phyloP scores from a whole-genome alignment of 2,797 vertebrate genomes.

The Semotilus atromaculatus region DNA sequence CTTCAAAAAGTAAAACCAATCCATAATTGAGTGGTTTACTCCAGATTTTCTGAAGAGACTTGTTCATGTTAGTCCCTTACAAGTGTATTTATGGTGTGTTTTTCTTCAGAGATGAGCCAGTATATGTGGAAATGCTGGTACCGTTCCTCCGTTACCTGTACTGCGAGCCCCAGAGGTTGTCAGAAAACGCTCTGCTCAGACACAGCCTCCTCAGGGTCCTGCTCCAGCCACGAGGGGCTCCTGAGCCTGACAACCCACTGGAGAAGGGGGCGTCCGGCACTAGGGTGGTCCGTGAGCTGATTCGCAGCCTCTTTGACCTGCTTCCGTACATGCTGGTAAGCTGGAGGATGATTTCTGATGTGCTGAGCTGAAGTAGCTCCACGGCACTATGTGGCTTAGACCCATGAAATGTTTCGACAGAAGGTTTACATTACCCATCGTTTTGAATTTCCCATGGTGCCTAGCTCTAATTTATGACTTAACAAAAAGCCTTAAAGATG shows the following conservation, averaged over 20 bases:
- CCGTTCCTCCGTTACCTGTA: slow-evolving; percentile 92
- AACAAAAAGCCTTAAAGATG: background rate
- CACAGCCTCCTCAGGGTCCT: slow-evolving; percentile 84
- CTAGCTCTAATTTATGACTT: background rate
- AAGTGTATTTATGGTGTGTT: background rate
- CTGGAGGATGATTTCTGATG: background rate
- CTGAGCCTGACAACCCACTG: slow-evolving; percentile 11
- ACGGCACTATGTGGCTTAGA: background rate
- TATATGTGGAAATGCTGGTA: slow-evolving; percentile 82
- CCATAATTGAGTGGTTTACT: no score
- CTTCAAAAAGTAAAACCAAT: no score
- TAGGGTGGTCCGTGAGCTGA: slow-evolving; percentile 70
- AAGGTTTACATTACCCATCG: background rate
- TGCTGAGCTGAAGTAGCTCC: background rate
- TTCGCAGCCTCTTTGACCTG: slow-evolving; percentile 82
- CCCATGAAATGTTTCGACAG: background rate
- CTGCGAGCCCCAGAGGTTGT: slow-evolving; percentile 85
- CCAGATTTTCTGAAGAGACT: no score
- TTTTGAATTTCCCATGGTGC: slow-evolving; percentile 1
- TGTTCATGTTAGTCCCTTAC: no score
- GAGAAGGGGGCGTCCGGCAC: slow-evolving; percentile 53
- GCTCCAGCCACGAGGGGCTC: slow-evolving; percentile 69
- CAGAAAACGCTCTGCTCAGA: slow-evolving; percentile 84
- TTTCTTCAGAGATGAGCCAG: slow-evolving; percentile 76
- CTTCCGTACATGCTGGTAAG: slow-evolving; percentile 88